Evolutionary conservation across 2,888 invertebrate species (phyloP), one percentile per base, ranked within the genome.

Genomic region (Yponomeuta sedellus): DNA sequence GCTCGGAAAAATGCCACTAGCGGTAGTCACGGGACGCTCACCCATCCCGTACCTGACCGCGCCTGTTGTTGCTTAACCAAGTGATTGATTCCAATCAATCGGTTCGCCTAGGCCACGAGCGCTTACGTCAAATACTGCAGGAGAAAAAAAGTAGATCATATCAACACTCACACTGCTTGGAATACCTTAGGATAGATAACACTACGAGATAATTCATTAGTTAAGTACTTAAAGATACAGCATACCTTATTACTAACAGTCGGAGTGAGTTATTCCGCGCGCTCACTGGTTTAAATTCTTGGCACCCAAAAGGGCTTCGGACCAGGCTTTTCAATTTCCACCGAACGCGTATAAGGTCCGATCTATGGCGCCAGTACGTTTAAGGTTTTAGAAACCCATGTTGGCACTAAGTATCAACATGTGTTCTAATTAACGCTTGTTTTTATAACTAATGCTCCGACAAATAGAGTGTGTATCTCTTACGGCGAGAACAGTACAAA

Each of bases 371-470:
- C 64, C 67, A 64, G 12, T 39, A 19, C 64, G 64, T 67, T 67
- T 39, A 52, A 39, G 12, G 61, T 12, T 8, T 3, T 34, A 16
- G 34, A 52, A 62, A 66, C 64, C 64, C 19, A 65, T 75, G 73
- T 71, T 69, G 72, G 75, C 77, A 79, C 79, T 77, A 72, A 73
- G 74, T 74, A 71, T 8, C 6, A 34, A 34, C 76, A 77, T 72
- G 69, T 73, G 76, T 72, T 78, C 78, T 83, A 80, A 83, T 83
- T 83, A 85, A 77, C 70, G 69, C 69, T 12, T 52, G 44, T 16
- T 52, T 52, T 52, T 52, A 52, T 52, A 16, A 16, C 12, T 12
- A 4, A 52, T 16, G 16, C 12, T 52, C 12, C 16, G 44, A 16
- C 16, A 16, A 52, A 16, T 16, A 16, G 44, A 3, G 44, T 16